phyloP scores from a whole-genome alignment of 2,113 vertebrate species.

The Pituophis catenifer region DNA sequence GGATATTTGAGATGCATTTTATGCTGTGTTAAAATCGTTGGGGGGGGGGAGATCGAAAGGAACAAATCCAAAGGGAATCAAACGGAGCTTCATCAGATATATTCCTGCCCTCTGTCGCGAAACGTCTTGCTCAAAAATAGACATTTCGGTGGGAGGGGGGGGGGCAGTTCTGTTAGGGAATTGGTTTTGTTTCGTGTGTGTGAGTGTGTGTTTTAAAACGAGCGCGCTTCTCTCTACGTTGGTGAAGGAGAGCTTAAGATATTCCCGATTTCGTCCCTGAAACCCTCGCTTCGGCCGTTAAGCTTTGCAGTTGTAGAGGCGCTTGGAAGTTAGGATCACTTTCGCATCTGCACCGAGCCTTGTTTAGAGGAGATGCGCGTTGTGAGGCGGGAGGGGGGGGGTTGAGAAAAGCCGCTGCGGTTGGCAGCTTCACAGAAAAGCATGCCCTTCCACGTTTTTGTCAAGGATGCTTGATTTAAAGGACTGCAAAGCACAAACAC shows the following conservation, averaged over 20 bases:
- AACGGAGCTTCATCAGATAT: accelerated
- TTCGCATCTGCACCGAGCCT: constrained; percentile 3
- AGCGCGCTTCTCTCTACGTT: constrained; percentile 40
- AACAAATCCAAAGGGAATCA: background rate
- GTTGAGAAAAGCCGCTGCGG: background rate
- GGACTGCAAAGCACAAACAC: constrained; percentile 14
- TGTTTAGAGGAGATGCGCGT: background rate
- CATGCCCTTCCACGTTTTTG: background rate
- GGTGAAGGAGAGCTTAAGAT: background rate
- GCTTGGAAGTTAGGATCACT: background rate
- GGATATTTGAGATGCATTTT: background rate
- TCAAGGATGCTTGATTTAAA: constrained; percentile 31
- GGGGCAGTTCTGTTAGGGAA: background rate
- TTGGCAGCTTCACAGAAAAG: background rate
- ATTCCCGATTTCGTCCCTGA: constrained; percentile 32
- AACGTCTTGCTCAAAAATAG: background rate
- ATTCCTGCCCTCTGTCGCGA: constrained; percentile 19
- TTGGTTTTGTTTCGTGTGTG: background rate
- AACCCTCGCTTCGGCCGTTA: background rate
- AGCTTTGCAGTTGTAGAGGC: background rate
- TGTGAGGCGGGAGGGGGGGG: background rate
- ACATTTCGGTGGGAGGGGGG: background rate
- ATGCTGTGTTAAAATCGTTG: background rate
- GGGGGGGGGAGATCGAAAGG: background rate
- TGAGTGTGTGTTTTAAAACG: constrained; percentile 43